Base-by-base conservation (phyloP, 2,113 vertebrate species). In the Cynocephalus volans region DNA sequence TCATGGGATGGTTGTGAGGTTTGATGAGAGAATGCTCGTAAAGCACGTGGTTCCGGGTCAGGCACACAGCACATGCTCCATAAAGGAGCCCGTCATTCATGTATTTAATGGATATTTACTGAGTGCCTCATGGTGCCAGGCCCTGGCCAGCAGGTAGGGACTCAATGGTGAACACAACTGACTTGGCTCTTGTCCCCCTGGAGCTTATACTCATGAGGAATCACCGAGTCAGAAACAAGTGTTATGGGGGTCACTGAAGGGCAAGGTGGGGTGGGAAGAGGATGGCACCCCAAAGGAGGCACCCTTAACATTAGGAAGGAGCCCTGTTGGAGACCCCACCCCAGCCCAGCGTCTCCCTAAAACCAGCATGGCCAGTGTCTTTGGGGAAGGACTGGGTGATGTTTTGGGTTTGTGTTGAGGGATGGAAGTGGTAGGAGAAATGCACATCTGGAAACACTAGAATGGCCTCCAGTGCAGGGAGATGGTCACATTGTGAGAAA, bases 11-110 rank as follows among this genome's bases (percentile, higher is more conserved):
- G 64, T 0, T 13, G 60, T 23, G 81, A 15, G 36, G 50, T 8
- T 23, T 19, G 31, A 19, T 3, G 19, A 52, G 41, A 88, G 64
- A 21, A 14, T 15, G 31, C 58, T 8, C 1, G 5, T 36, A 14
- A 18, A 18, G 33, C 10, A 0, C 24, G 1, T 31, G 19, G 8
- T 5, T 56, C 31, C 0, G 67, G 8, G 26, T 13, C 0, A 0
- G 36, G 56, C 23, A 1, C 11, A 8, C 2, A 10, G 50, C 31
- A 9, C 0, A 0, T 1, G 33, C 41, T 18, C 19, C 19, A 14
- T 4, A 0, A 0, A 0, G 19, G 5, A 8, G 41, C 0, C 21
- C 6, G 48, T 12, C 24, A 6, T 54, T 0, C 1, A 1, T 8
- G 23, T 9, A 21, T 14, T 26, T 48, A 24, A 10, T 8, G 19